These are phyloP conservation scores for Clarias batrachus DNA, from an alignment of 2,113 vertebrate species.

Conservation along the genomic window DNA sequence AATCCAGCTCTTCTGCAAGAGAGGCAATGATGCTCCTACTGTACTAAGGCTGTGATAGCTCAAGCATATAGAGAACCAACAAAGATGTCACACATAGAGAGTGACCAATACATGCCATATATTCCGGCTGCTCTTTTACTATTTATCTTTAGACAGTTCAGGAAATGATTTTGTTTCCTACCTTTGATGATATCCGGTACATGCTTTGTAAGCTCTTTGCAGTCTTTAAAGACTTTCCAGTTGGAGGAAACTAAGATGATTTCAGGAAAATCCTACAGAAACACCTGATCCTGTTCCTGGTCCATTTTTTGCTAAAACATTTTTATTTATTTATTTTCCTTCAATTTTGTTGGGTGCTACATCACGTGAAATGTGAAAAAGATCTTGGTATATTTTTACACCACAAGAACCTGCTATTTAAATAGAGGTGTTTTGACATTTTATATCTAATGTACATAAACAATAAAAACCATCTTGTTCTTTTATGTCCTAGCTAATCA, in stretches of 20 bases:
- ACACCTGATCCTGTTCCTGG: background rate
- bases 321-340: background rate
- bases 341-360: background rate
- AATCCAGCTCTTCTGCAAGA: too few species aligned
- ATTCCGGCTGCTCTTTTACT: background rate
- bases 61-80: background rate
- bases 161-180: background rate
- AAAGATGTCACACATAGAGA: background rate
- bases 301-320: background rate
- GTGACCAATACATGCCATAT: background rate
- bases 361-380: background rate
- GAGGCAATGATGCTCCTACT: too few species aligned
- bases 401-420: background rate
- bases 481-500: conserved; percentile 53
- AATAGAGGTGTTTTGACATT: background rate
- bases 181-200: background rate
- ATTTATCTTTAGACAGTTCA: background rate
- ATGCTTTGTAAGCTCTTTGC: background rate
- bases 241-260: background rate
- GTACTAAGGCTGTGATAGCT: background rate
- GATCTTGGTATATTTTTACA: background rate
- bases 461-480: background rate
- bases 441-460: background rate
- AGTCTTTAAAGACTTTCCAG: background rate
- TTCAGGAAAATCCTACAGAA: background rate